phyloP scores from a whole-genome alignment of 2,113 vertebrate species.

The Geococcyx californianus region DNA sequence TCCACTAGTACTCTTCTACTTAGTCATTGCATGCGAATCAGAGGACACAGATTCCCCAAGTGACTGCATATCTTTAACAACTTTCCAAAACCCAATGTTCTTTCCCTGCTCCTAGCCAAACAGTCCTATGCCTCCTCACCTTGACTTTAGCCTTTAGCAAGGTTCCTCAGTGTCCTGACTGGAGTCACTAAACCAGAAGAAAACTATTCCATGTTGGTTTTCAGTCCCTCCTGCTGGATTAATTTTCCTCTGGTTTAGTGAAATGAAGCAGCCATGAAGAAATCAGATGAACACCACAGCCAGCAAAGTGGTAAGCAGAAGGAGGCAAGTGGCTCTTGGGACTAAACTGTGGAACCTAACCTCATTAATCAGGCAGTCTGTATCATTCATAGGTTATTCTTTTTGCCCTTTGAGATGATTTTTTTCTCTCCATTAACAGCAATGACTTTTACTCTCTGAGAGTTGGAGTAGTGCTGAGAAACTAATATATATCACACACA shows the following conservation, averaged over 20 bases:
- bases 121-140: background rate
- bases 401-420: background rate
- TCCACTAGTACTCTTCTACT: background rate
- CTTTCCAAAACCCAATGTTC: background rate
- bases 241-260: background rate
- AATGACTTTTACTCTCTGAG: background rate
- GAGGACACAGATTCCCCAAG: background rate
- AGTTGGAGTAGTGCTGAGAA: background rate
- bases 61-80: background rate
- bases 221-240: background rate
- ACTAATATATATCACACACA: background rate
- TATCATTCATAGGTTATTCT: background rate
- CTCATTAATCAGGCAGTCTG: background rate
- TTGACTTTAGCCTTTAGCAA: background rate
- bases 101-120: background rate
- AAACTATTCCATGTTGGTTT: background rate
- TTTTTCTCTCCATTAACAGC: background rate
- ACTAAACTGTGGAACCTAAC: background rate
- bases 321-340: background rate
- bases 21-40: rapidly evolving
- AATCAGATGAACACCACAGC: background rate
- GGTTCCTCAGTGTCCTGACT: background rate
- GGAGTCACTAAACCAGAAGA: background rate
- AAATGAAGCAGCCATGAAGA: background rate
- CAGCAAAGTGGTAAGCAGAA: background rate